phyloP scores from a whole-genome alignment of 2,888 invertebrate genomes.

The Nemotelus pantherinus region DNA sequence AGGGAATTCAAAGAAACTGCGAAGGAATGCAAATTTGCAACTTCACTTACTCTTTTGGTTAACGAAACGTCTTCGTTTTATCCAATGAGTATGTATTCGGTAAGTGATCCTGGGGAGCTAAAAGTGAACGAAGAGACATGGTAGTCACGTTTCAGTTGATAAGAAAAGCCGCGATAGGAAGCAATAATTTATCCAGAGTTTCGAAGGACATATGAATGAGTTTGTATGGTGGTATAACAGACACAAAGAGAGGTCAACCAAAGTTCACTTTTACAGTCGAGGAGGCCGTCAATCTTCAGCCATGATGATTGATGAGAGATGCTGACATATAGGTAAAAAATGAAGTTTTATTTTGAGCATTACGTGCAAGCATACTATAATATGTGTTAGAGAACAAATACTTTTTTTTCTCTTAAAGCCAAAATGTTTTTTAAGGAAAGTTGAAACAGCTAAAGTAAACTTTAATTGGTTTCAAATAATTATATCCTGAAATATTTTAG shows the following conservation, averaged over 20 bases:
- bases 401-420: too few relatives aligned
- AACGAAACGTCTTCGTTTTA: conserved; percentile 48
- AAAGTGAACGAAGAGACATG: background rate
- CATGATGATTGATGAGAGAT: conserved; percentile 47
- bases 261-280: conserved; percentile 28
- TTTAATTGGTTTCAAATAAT: too few relatives aligned
- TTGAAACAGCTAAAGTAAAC: too few relatives aligned
- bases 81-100: conserved; percentile 44
- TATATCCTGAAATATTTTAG: too few relatives aligned
- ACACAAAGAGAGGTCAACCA: conserved; percentile 8
- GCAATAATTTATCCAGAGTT: conserved; percentile 25
- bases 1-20: conserved; percentile 42
- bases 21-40: conserved; percentile 49
- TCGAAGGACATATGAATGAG: conserved; percentile 32
- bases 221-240: background rate
- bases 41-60: conserved; percentile 8
- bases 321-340: background rate
- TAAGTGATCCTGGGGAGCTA: conserved; percentile 36
- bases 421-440: too few relatives aligned
- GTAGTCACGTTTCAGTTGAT: conserved; percentile 42
- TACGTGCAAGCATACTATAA: too few relatives aligned
- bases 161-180: conserved; percentile 26
- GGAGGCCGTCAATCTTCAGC: conserved; percentile 43
- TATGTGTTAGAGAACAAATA: too few relatives aligned
- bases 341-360: too few relatives aligned